These are phyloP conservation scores for Callyntrura guangdongensis DNA, from an alignment of 2,888 invertebrate species.

Conservation along the genomic window DNA sequence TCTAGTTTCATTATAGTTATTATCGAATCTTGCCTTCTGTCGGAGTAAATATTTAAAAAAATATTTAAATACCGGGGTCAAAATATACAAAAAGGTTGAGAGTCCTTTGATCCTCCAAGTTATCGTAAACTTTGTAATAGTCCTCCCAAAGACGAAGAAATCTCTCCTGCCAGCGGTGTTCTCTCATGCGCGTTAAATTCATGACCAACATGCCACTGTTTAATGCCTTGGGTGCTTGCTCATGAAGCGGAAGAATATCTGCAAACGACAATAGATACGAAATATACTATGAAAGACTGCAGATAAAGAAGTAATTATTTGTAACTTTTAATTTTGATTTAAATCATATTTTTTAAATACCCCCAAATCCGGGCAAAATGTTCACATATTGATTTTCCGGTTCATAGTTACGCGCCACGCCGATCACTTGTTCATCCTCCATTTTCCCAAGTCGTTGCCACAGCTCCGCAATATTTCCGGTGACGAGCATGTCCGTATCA, in stretches of 20 bases:
- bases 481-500: slow-evolving; percentile 4
- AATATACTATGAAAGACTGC: too few relatives aligned
- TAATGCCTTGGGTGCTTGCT: slow-evolving; percentile 1
- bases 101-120: neutral
- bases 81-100: neutral
- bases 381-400: slow-evolving; percentile 24
- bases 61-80: slow-evolving; percentile 4
- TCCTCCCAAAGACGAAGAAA: neutral
- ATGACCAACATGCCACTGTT: slow-evolving; percentile 39
- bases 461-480: neutral
- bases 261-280: neutral
- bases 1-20: too few relatives aligned
- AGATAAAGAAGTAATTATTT: too few relatives aligned
- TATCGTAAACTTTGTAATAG: neutral
- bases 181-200: slow-evolving; percentile 40
- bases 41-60: neutral
- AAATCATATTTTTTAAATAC: too few relatives aligned
- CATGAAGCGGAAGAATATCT: slow-evolving; percentile 1
- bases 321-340: too few relatives aligned
- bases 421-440: neutral
- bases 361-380: neutral
- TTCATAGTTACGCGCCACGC: slow-evolving; percentile 12
- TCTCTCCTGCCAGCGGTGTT: slow-evolving; percentile 5
- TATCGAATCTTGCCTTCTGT: too few relatives aligned
- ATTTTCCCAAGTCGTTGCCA: neutral